Base-by-base conservation (phyloP, 2,888 invertebrate genomes). In the Chesias legatella region DNA sequence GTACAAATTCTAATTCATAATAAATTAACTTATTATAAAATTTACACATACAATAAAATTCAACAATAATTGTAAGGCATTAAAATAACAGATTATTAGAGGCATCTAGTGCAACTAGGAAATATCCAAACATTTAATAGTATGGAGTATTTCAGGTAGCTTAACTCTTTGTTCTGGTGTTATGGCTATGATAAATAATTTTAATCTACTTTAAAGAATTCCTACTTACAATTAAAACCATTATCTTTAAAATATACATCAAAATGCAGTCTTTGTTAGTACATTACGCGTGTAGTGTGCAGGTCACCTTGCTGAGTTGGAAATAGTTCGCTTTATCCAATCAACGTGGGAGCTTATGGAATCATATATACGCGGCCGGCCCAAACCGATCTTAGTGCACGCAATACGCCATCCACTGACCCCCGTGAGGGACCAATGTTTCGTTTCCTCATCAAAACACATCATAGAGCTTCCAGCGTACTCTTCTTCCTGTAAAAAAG, bases 381-480 rank as follows among this genome's bases (percentile, higher is more conserved):
- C 94, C 27, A 92, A 85, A 5, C 94, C 95, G 27, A 91, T 91
- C 57, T 94, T 94, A 0, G 94, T 92, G 61, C 95, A 96, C 1
- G 95, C 95, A 60, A 96, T 95, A 47, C 95, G 90, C 95, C 95
- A 95, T 37, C 94, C 94, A 33, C 94, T 92, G 1, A 96, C 92
- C 0, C 96, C 96, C 17, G 92, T 88, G 24, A 96, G 73, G 0
- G 93, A 93, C 96, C 96, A 96, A 62, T 90, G 91, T 50, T 91
- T 92, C 13, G 90, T 91, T 51, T 92, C 91, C 0, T 91, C 89
- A 51, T 93, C 90, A 10, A 94, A 90, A 63, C 96, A 96, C 67
- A 95, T 91, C 89, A 96, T 93, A 3, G 96, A 94, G 76, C 94
- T 95, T 8, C 96, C 96, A 5, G 96, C 95, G 59, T 94, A 93